These are phyloP conservation scores for Laothoe populi DNA, from an alignment of 2,888 invertebrate species.

Conservation along the genomic window DNA sequence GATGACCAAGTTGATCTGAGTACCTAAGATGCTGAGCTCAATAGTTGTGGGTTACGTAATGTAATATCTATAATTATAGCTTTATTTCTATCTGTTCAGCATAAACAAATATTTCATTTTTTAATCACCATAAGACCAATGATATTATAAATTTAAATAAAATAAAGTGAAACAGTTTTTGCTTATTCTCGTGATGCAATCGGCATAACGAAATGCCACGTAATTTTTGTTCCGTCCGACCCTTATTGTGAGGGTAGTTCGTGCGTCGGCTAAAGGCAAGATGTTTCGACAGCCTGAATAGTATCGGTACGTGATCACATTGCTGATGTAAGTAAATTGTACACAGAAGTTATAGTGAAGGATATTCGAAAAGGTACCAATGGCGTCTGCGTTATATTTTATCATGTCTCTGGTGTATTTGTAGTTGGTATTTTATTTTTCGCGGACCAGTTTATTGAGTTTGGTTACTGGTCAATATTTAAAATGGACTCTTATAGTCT, in stretches of 20 bases:
- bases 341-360: slow-evolving; percentile 5
- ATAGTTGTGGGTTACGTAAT: too few species aligned
- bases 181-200: not conserved
- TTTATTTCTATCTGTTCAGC: too few species aligned
- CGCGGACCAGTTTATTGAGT: too few species aligned
- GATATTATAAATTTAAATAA: not conserved
- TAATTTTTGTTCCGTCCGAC: slow-evolving; percentile 10
- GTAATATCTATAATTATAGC: too few species aligned
- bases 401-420: not conserved
- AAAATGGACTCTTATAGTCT: too few species aligned
- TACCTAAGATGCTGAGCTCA: too few species aligned
- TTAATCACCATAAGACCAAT: not conserved
- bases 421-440: not conserved
- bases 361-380: not conserved
- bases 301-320: slow-evolving; percentile 12
- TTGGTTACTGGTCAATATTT: too few species aligned
- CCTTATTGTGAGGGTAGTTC: slow-evolving; percentile 10
- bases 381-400: not conserved
- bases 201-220: not conserved
- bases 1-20: too few species aligned
- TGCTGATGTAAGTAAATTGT: slow-evolving; percentile 15
- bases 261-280: slow-evolving; percentile 13
- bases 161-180: not conserved
- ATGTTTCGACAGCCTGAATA: slow-evolving; percentile 12
- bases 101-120: not conserved